phyloP scores from a whole-genome alignment of 64 coral and sea anemone species.

The Actinia tenebrosa region DNA sequence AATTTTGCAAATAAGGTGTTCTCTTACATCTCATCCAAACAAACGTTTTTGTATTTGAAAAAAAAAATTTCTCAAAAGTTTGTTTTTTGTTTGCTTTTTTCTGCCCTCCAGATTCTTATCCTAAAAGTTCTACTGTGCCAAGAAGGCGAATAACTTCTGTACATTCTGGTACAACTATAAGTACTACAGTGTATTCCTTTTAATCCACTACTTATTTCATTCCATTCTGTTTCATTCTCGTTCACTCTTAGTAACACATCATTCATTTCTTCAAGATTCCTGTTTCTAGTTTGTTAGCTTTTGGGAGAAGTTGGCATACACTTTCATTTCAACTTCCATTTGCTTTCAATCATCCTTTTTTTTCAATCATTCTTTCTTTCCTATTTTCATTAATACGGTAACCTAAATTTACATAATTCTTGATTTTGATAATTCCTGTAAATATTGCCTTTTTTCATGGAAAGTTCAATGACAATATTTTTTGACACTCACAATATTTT shows the following conservation, averaged over 20 bases:
- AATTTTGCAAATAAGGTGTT: not conserved
- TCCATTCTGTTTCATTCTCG: not conserved
- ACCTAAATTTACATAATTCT: no score
- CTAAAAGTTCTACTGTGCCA: conserved; percentile 1
- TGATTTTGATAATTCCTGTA: no score
- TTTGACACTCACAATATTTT: no score
- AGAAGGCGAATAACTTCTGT: conserved; percentile 10
- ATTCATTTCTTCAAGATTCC: not conserved
- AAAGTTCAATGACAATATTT: no score
- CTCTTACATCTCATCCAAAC: not conserved
- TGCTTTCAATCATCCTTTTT: no score
- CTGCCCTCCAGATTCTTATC: not conserved
- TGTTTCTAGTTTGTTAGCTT: not conserved
- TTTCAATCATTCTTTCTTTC: no score
- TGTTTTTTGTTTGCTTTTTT: not conserved
- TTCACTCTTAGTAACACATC: not conserved
- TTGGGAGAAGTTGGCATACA: no score
- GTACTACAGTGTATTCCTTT: not conserved
- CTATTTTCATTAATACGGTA: no score
- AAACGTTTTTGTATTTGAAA: not conserved
- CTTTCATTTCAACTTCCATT: no score
- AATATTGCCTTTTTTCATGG: no score
- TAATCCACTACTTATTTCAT: not conserved
- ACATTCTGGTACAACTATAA: not conserved
- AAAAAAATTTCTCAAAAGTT: not conserved